Base-by-base conservation (phyloP, 92 coral and sea anemone species). In the Blastomussa wellsi region DNA sequence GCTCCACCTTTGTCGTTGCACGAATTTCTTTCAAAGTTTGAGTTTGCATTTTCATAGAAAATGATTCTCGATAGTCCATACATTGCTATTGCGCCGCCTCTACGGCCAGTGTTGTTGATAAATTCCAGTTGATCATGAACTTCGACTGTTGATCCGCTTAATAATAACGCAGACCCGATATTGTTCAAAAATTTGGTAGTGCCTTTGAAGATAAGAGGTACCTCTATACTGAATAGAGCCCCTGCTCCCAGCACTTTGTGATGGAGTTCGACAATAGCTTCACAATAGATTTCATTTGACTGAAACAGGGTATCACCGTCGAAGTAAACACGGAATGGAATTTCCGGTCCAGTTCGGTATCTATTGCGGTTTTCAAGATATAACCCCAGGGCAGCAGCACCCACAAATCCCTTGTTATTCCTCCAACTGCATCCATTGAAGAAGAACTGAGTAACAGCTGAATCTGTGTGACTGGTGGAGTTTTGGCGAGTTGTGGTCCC, bases 1-100 rank as follows among this genome's bases (percentile, higher is more conserved):
- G 98, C 99, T 52, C 99, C 99, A 35, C 99, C 99, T 53, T 91
- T 91, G 74, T 89, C 94, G 7, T 82, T 68, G 32, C 95, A 90
- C 11, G 41, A 55, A 66, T 97, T 97, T 47, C 68, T 72, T 69
- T 75, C 79, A 42, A 97, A 97, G 79, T 22, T 64, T 41, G 93
- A 87, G 7, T 78, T 78, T 14, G 98, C 87, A 28, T 89, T 52
- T 60, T 89, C 86, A 75, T 78, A 13, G 66, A 97, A 82, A 35
- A 72, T 72, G 0, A 97, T 72, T 80, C 88, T 93, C 52, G 97
- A 87, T 76, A 77, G 75, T 33, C 98, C 97, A 83, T 94, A 97
- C 87, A 97, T 38, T 59, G 98, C 96, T 32, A 97, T 74, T 7
- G 97, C 99, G 7, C 99, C 99, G 29, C 99, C 99, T 57, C 92